Evolutionary conservation across 2,888 invertebrate genomes (phyloP), one percentile per base, ranked within the genome.

Genomic region (Ditylenchus weischeri): DNA sequence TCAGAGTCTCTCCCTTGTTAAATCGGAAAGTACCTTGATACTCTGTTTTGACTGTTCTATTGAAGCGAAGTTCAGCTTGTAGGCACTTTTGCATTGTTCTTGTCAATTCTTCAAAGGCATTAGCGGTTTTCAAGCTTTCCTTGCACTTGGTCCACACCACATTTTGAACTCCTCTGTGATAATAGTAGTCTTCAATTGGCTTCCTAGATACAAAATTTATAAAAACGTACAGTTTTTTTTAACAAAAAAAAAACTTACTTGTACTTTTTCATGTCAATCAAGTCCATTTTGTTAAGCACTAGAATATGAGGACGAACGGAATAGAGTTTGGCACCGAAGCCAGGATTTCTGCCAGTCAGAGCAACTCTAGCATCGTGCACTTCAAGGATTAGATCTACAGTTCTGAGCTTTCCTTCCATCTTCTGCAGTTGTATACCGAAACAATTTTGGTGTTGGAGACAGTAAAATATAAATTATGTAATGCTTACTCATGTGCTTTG

Each of bases 281-380:
- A 63, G 71, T 83, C 83, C 71, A 75, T 78, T 67, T 83, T 83
- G 68, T 83, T 83, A 43, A 79, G 62, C 21, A 79, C 79, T 29
- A 83, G 67, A 66, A 83, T 78, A 62, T 83, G 83, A 21, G 83
- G 83, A 29, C 80, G 72, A 58, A 78, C 70, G 1, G 78, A 73
- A 62, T 76, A 79, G 7, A 82, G 70, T 50, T 71, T 71, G 13
- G 72, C 59, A 13, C 71, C 73, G 62, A 83, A 80, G 35, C 75
- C 72, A 21, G 78, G 75, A 72, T 83, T 83, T 63, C 83, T 65
- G 0, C 83, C 83, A 18, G 79, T 78, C 15, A 83, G 62, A 1
- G 83, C 81, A 54, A 83, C 76, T 21, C 83, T 65, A 0, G 83
- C 83, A 60, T 83, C 82, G 71, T 83, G 83, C 49, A 78, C 79